phyloP scores from a whole-genome alignment of 2,113 vertebrate species.

The Myotis davidii region DNA sequence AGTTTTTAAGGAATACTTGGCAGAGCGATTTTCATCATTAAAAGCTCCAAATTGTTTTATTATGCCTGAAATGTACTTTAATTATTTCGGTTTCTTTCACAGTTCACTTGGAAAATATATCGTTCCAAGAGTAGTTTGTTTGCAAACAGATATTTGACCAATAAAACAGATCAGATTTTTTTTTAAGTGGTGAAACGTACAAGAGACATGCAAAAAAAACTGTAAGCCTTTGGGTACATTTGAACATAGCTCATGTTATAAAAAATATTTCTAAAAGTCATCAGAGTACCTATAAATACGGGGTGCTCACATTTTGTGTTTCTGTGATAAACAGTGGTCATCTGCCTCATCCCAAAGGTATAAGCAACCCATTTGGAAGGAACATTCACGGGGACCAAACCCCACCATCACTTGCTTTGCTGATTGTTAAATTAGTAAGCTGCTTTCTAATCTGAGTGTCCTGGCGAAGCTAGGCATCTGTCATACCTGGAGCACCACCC shows the following conservation, averaged over 20 bases:
- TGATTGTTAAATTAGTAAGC: background rate
- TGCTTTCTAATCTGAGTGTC: background rate
- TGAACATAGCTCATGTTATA: background rate
- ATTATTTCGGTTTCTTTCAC: constrained; percentile 31
- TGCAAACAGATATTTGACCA: constrained; percentile 38
- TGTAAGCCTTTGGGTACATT: background rate
- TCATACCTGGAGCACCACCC: background rate
- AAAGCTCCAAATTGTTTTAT: constrained; percentile 50
- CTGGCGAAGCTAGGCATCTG: background rate
- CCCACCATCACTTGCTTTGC: background rate
- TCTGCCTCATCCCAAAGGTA: background rate
- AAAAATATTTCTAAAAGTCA: background rate
- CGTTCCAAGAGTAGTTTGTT: constrained; percentile 11
- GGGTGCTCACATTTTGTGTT: background rate
- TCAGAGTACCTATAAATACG: background rate
- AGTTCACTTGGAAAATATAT: constrained; percentile 1
- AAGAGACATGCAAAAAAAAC: background rate
- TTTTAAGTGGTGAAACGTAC: background rate
- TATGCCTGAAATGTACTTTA: constrained; percentile 40
- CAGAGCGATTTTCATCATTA: constrained; percentile 16
- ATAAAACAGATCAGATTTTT: background rate
- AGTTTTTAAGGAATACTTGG: background rate
- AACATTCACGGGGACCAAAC: background rate
- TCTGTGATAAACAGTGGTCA: background rate
- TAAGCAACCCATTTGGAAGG: background rate